Conservation (phyloP, 2,888 invertebrate genomes). For the Yponomeuta sedellus region DNA sequence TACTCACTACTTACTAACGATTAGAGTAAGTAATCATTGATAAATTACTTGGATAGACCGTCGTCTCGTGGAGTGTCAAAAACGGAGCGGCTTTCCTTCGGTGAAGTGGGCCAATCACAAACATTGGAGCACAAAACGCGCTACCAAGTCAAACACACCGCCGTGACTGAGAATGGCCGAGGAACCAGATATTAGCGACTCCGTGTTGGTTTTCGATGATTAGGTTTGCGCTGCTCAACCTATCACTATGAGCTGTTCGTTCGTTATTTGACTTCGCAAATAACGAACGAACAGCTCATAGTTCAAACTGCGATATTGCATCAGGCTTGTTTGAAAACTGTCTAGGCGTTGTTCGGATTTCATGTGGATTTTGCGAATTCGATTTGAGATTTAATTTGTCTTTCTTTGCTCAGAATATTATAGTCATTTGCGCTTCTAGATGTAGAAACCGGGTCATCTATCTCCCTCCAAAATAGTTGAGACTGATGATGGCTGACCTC, state of each 20-base stretch:
- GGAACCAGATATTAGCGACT: constrained; percentile 23
- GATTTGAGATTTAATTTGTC: neutral
- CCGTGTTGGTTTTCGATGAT: constrained; percentile 54
- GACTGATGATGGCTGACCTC: too few relatives aligned
- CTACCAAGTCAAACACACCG: constrained; percentile 36
- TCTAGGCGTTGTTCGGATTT: neutral
- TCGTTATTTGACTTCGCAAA: constrained; percentile 38
- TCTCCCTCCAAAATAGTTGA: too few relatives aligned
- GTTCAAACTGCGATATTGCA: constrained; percentile 32
- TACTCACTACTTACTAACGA: neutral
- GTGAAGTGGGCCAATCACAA: constrained; percentile 4
- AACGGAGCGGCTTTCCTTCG: too few relatives aligned
- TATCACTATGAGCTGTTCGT: constrained; percentile 29
- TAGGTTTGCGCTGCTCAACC: constrained; percentile 47
- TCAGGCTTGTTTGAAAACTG: constrained; percentile 5
- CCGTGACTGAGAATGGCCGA: constrained; percentile 33
- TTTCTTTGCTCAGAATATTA: neutral
- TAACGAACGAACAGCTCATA: too few relatives aligned
- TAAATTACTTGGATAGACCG: neutral
- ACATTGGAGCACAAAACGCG: constrained; percentile 20
- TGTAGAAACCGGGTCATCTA: too few relatives aligned
- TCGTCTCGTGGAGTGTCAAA: neutral
- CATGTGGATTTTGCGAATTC: neutral
- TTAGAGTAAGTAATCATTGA: neutral
- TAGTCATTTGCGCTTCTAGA: too few relatives aligned